phyloP scores from a whole-genome alignment of 2,113 vertebrate genomes.

The Cercocebus atys region DNA sequence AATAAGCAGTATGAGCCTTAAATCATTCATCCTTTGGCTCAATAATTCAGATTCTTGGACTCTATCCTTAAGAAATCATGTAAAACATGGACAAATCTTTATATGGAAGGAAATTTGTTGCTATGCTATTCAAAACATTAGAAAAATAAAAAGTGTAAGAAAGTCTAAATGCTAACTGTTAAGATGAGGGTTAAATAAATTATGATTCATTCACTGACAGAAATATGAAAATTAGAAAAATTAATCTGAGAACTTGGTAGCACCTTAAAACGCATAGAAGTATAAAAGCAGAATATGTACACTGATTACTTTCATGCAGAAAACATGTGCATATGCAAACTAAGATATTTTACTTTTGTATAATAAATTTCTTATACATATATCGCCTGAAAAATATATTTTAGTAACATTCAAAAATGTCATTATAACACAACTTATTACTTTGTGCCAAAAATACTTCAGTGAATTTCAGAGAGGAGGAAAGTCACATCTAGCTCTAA shows the following conservation, averaged over 20 bases:
- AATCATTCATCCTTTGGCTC: background rate
- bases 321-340: background rate
- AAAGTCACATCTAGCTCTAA: background rate
- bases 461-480: background rate
- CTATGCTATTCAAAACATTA: background rate
- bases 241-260: background rate
- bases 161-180: background rate
- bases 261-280: background rate
- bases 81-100: background rate
- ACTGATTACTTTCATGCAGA: background rate
- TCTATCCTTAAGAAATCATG: background rate
- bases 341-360: background rate
- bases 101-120: background rate
- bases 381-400: background rate
- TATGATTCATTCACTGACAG: background rate
- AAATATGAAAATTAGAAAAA: conserved; percentile 6
- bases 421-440: background rate
- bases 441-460: background rate
- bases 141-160: background rate
- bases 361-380: background rate
- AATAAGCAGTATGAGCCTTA: background rate
- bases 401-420: conserved; percentile 13
- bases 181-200: background rate
- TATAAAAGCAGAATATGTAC: background rate
- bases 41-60: conserved; percentile 4